Conservation (phyloP, 2,113 vertebrate species). For the Laticauda laticaudata region DNA sequence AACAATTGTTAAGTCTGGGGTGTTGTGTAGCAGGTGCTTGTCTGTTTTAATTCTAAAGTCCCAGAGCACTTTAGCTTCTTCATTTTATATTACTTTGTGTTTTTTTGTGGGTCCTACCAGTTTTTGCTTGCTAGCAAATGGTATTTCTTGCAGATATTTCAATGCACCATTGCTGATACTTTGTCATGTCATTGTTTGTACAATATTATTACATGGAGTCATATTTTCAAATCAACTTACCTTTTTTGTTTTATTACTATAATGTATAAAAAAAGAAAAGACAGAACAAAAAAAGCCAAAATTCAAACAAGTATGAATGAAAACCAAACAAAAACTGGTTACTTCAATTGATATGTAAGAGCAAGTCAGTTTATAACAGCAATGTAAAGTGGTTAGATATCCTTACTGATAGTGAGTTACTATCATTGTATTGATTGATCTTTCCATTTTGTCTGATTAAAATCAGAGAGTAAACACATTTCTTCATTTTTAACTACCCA, state of each 20-base stretch:
- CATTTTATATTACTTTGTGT: neutral
- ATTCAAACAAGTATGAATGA: neutral
- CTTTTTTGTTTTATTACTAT: neutral
- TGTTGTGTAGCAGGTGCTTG: neutral
- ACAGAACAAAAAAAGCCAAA: neutral
- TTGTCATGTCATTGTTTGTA: neutral
- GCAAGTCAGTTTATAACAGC: neutral
- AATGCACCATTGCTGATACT: neutral
- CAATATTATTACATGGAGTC: neutral
- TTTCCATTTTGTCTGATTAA: neutral
- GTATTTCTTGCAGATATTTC: neutral
- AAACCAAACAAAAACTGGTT: neutral
- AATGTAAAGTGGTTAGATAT: neutral
- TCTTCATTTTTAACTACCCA: neutral
- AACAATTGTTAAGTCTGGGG: neutral
- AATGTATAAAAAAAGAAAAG: neutral
- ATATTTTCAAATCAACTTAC: neutral
- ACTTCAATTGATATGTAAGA: neutral
- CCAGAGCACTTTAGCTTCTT: neutral
- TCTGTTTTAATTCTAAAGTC: neutral
- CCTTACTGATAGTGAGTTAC: neutral
- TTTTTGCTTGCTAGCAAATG: neutral
- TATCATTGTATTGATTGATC: neutral
- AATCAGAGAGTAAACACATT: neutral
- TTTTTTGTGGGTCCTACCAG: neutral